A percentile compares a stretch with the other conserved stretches of the same genome.
These are phyloP conservation scores for Ormyrus rosae DNA, from an alignment of 2,888 invertebrate genomes.

Conservation along the genomic window DNA sequence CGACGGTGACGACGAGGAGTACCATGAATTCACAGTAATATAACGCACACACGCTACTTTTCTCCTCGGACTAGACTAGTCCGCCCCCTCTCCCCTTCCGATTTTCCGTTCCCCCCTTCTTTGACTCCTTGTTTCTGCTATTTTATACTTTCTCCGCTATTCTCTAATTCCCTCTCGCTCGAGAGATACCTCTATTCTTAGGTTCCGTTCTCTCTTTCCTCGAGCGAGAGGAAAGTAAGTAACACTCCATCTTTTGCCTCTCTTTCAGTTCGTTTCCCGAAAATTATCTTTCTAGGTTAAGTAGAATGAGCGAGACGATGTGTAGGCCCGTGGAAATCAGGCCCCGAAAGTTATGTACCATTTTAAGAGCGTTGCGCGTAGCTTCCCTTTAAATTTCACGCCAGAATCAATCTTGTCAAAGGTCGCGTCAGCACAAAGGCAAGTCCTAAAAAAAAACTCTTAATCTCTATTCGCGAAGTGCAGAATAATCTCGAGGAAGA, in stretches of 20 bases:
- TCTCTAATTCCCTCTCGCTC: slow-evolving; percentile 38
- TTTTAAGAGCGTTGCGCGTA: too few species aligned
- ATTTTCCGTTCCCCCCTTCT: neutral
- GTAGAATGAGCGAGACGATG: neutral
- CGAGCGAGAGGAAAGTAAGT: neutral
- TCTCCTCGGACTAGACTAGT: slow-evolving; percentile 10
- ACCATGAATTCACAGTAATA: slow-evolving; percentile 51
- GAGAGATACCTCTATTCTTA: slow-evolving; percentile 40
- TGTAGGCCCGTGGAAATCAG: too few species aligned
- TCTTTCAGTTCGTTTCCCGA: slow-evolving; percentile 23
- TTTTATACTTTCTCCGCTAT: slow-evolving; percentile 44
- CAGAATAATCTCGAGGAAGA: too few species aligned
- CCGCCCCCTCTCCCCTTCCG: neutral
- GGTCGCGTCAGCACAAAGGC: too few species aligned
- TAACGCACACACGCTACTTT: slow-evolving; percentile 11
- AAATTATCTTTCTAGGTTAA: slow-evolving; percentile 49
- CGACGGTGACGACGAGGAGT: slow-evolving; percentile 21
- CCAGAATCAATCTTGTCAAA: too few species aligned
- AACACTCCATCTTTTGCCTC: neutral
- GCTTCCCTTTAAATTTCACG: too few species aligned
- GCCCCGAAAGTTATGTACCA: too few species aligned
- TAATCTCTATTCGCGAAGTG: too few species aligned
- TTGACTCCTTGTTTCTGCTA: slow-evolving; percentile 42
- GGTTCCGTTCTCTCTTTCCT: neutral
- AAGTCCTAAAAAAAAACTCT: too few species aligned